phyloP scores from a whole-genome alignment of 2,113 vertebrate species.

The Tenebrosternarchus preto region DNA sequence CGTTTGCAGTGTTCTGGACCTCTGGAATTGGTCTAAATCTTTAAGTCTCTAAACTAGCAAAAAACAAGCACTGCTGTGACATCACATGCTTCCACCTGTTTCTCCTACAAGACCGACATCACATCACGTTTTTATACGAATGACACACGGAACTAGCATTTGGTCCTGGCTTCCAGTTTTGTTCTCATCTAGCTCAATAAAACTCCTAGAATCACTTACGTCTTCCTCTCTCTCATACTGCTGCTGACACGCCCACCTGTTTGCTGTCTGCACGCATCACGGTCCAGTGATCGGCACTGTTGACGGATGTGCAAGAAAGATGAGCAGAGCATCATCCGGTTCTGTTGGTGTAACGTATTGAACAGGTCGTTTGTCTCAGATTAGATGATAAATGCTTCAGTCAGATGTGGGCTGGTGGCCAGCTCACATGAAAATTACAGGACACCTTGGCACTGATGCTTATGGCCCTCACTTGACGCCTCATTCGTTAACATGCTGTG shows the following conservation, averaged over 20 bases:
- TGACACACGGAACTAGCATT: neutral
- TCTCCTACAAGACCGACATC: neutral
- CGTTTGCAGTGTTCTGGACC: too few relatives aligned
- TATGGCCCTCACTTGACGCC: constrained; percentile 25
- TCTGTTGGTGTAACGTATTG: constrained; percentile 56
- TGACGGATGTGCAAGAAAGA: constrained; percentile 46
- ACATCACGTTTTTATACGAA: neutral
- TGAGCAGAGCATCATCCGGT: constrained; percentile 49
- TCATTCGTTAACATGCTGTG: constrained; percentile 42
- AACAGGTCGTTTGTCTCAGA: constrained; percentile 46
- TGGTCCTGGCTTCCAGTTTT: neutral
- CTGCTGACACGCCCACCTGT: constrained; percentile 39
- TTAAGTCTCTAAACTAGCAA: too few relatives aligned
- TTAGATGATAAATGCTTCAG: constrained; percentile 57
- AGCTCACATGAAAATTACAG: constrained; percentile 55
- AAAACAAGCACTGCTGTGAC: too few relatives aligned
- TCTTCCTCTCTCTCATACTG: neutral
- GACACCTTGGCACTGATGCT: constrained; percentile 49
- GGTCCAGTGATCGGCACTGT: neutral
- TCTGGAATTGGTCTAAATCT: too few relatives aligned
- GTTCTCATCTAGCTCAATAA: neutral
- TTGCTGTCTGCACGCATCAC: constrained; percentile 45
- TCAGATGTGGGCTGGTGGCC: constrained; percentile 40
- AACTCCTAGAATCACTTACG: neutral
- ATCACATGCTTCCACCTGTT: too few relatives aligned